Percentiles rank a stretch among this genome's conserved stretches.
These are phyloP conservation scores for Xenotilapia leptura DNA, from an alignment of 2,113 vertebrate species.

Conservation along the genomic window DNA sequence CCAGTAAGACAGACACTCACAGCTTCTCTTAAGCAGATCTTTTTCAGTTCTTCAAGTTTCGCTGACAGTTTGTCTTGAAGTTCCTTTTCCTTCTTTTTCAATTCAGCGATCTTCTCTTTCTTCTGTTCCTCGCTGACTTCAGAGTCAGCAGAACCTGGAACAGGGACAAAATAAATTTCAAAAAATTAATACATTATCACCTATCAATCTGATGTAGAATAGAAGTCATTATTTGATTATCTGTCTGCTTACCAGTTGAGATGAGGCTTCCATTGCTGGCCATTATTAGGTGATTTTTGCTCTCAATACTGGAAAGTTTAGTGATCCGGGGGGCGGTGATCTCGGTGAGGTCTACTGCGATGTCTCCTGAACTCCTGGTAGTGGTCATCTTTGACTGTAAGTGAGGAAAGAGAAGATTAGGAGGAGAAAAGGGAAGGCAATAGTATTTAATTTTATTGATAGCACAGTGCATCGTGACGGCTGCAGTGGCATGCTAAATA, in stretches of 20 bases:
- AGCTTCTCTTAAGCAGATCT: constrained; percentile 91
- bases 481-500: constrained; percentile 13
- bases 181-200: background rate
- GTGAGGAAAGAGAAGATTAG: background rate
- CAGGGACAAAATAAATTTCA: accelerated
- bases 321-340: constrained; percentile 74
- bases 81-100: constrained; percentile 86
- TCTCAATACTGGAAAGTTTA: constrained; percentile 76
- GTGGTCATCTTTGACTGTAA: constrained; percentile 86
- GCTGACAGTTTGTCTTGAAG: constrained; percentile 82
- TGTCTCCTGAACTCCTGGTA: constrained; percentile 86
- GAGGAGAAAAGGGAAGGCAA: background rate
- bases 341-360: constrained; percentile 90
- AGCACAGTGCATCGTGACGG: background rate
- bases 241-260: constrained; percentile 80
- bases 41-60: constrained; percentile 89
- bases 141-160: constrained; percentile 87
- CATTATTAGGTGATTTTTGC: constrained; percentile 89
- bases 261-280: constrained; percentile 94
- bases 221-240: background rate
- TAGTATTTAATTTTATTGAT: constrained; percentile 34
- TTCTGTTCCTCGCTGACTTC: constrained; percentile 90
- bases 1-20: constrained; percentile 68
- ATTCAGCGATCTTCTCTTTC: constrained; percentile 87
- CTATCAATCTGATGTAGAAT: background rate